Conservation (phyloP, 2,888 invertebrate genomes). For the Sarcophaga variegata region DNA sequence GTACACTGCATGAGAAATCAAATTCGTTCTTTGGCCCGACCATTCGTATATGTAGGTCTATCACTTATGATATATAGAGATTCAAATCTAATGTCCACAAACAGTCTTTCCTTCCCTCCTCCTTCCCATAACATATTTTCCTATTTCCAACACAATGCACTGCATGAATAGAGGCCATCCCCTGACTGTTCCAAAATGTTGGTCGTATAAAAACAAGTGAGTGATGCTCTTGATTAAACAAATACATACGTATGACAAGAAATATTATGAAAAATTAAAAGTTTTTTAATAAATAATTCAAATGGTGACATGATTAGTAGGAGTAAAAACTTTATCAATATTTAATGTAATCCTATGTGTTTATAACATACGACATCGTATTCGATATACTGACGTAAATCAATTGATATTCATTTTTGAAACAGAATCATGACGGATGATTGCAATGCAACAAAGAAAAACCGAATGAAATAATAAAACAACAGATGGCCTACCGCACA, state of each 20-base stretch:
- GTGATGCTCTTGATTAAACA: background rate
- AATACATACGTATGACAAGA: background rate
- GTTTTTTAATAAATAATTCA: constrained; percentile 5
- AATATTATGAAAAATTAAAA: background rate
- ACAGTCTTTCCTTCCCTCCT: too few relatives aligned
- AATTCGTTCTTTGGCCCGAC: too few relatives aligned
- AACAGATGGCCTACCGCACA: constrained; percentile 33
- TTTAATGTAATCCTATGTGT: constrained; percentile 6
- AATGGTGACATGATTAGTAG: background rate
- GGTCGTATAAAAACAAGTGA: too few relatives aligned
- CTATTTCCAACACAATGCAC: too few relatives aligned
- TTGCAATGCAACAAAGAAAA: background rate
- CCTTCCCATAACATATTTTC: too few relatives aligned
- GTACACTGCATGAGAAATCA: too few relatives aligned
- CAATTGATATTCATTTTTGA: background rate
- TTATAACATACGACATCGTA: too few relatives aligned
- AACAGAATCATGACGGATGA: background rate
- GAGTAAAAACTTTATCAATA: constrained; percentile 29
- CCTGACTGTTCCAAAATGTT: too few relatives aligned
- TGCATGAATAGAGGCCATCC: too few relatives aligned
- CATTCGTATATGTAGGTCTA: too few relatives aligned
- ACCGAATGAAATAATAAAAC: background rate
- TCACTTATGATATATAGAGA: too few relatives aligned
- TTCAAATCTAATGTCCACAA: too few relatives aligned
- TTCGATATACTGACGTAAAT: background rate